These are phyloP conservation scores for Omphaloscelis lunosa DNA, from an alignment of 2,888 invertebrate genomes.

Conservation along the genomic window DNA sequence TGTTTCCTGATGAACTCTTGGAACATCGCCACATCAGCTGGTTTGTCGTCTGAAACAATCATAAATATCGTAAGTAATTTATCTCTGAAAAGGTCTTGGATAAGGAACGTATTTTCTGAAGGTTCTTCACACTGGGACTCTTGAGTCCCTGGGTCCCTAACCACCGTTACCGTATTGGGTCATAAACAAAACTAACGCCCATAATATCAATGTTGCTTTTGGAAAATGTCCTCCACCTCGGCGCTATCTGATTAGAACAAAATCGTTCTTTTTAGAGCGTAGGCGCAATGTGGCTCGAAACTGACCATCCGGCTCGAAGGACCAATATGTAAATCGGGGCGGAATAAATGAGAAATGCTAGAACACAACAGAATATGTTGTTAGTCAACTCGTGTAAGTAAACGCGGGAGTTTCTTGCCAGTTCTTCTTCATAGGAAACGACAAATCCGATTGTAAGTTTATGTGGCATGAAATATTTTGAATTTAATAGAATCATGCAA, in stretches of 20 bases:
- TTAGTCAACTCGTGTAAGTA: too few species aligned
- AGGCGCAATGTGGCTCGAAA: not conserved
- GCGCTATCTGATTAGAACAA: not conserved
- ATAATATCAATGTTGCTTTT: not conserved
- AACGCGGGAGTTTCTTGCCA: not conserved
- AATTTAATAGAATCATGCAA: not conserved
- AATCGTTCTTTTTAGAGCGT: too few species aligned
- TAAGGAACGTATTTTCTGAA: not conserved
- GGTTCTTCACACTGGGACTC: too few species aligned
- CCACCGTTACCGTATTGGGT: not conserved
- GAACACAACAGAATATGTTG: not conserved
- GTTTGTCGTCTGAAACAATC: conserved; percentile 82
- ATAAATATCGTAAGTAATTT: too few species aligned
- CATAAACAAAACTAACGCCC: not conserved
- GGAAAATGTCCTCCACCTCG: not conserved
- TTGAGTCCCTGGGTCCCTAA: not conserved
- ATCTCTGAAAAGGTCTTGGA: too few species aligned
- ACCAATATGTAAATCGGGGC: not conserved
- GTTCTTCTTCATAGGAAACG: not conserved
- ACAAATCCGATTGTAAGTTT: not conserved
- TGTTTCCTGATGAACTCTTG: conserved; percentile 87
- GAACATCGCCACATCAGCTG: conserved; percentile 84
- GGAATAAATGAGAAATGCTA: not conserved
- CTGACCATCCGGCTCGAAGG: conserved; percentile 32
- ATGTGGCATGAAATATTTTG: not conserved